Percentiles rank a stretch among this genome's conserved stretches.
Conservation (phyloP, 2,888 invertebrate species). For the Drosophila paramelanica region DNA sequence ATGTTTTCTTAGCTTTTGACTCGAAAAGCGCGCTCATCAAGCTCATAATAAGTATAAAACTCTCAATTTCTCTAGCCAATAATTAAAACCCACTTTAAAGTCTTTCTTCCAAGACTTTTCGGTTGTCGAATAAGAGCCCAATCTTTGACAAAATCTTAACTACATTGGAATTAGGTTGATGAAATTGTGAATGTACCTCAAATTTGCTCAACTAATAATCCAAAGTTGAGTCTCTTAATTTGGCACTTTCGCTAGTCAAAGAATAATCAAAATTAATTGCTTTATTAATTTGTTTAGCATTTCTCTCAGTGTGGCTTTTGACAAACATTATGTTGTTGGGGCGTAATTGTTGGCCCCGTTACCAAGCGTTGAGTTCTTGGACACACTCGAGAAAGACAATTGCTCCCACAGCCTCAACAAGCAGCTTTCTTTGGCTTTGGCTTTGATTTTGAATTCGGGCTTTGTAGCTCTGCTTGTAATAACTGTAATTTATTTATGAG, state of each 20-base stretch:
- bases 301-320: conserved; percentile 58
- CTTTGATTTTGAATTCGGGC: conserved; percentile 40
- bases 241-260: conserved; percentile 59
- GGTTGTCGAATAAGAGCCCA: not conserved
- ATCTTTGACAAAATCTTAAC: conserved; percentile 18
- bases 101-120: not conserved
- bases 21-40: not conserved
- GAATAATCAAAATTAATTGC: conserved; percentile 53
- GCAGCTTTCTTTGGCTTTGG: conserved; percentile 61
- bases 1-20: not conserved
- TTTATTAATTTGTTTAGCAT: conserved; percentile 58
- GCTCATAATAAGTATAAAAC: not conserved
- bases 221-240: conserved; percentile 42
- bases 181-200: conserved; percentile 53
- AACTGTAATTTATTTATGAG: conserved; percentile 70
- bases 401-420: conserved; percentile 72
- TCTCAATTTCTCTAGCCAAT: conserved; percentile 25
- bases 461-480: conserved; percentile 42
- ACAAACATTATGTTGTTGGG: conserved; percentile 65
- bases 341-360: conserved; percentile 79
- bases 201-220: conserved; percentile 60
- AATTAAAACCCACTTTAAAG: conserved; percentile 13
- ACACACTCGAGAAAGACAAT: conserved; percentile 67
- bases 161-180: conserved; percentile 44
- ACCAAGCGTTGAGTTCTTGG: conserved; percentile 54